Base-by-base conservation (phyloP, 2,113 vertebrate species). In the Takifugu flavidus region DNA sequence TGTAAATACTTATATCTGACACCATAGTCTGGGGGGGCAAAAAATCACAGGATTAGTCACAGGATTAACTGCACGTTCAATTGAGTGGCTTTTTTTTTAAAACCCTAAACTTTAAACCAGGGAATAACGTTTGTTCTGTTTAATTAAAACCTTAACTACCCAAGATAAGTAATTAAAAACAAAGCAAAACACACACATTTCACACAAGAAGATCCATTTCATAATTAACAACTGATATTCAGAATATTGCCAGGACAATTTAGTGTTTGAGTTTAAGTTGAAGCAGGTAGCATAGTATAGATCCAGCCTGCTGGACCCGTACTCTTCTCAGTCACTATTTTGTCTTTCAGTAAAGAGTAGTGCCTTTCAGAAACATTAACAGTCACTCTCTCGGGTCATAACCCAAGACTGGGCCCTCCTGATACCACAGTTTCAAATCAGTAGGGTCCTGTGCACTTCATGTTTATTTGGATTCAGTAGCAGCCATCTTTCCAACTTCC, bases 401-500 rank as follows among this genome's bases (percentile, higher is more conserved):
- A 55, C 62, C 74, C 64, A 66, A 74, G 67, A 63, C 51, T 12
- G 25, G 63, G 54, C 53, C 59, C 28, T 72, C 43, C 60, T 70
- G 72, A 80, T 49, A 46, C 50, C 54, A 56, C 52, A 26, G 8
- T 25, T 47, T 74, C 29, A 31, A 56, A 59, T 71, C 52, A 67
- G 53, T 28, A 25, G 49, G 77, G 70, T 79, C 76, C 79, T 82
- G 84, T 81, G 49, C 71, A 72, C 72, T 58, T 46, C 56, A 34
- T 20, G 15, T 46, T 65, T 46, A 25, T 66, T 62, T 62, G 59
- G 65, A 67, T 56, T 99, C 87, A 99, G 83, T 98, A 99, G 91
- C 96, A 99, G 77, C 96, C 96, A 0, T 99, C 96, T 83, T 93
- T 95, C 96, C 96, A 99, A 71, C 92, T 98, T 62, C 94, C 92